Conservation (phyloP, 2,113 vertebrate genomes). For the Mobula hypostoma region DNA sequence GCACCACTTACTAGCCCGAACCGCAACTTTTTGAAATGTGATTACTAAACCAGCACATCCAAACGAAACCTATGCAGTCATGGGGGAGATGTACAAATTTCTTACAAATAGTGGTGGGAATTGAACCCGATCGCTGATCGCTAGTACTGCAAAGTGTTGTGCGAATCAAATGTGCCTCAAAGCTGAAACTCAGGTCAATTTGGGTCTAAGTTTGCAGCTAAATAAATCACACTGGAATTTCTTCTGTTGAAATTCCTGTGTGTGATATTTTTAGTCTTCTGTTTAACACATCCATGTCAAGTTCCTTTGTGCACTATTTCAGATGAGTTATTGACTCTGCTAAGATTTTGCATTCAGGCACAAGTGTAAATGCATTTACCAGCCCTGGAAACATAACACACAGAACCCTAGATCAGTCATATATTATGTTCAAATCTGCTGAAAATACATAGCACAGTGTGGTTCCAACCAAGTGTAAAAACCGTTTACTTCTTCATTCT, state of each 20-base stretch:
- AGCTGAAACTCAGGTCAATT: neutral
- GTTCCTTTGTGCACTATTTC: no score
- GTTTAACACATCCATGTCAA: no score
- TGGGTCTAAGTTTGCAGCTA: neutral
- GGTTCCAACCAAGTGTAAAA: neutral
- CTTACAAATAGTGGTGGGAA: no score
- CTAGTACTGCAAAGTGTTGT: no score
- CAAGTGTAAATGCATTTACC: neutral
- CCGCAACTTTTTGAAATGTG: no score
- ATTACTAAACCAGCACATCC: no score
- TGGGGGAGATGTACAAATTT: no score
- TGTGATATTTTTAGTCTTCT: no score
- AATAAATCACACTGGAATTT: neutral
- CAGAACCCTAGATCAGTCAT: neutral
- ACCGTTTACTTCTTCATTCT: neutral
- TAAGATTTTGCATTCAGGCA: neutral
- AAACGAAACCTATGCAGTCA: no score
- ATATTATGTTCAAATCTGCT: neutral
- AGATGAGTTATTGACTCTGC: neutral
- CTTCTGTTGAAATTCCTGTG: neutral
- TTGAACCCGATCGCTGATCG: no score
- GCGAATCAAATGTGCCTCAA: no score
- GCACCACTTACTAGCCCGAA: no score
- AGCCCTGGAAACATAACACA: neutral
- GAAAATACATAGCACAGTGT: neutral